These are phyloP conservation scores for Syrrhaptes paradoxus DNA, from an alignment of 2,113 vertebrate species.

Conservation along the genomic window DNA sequence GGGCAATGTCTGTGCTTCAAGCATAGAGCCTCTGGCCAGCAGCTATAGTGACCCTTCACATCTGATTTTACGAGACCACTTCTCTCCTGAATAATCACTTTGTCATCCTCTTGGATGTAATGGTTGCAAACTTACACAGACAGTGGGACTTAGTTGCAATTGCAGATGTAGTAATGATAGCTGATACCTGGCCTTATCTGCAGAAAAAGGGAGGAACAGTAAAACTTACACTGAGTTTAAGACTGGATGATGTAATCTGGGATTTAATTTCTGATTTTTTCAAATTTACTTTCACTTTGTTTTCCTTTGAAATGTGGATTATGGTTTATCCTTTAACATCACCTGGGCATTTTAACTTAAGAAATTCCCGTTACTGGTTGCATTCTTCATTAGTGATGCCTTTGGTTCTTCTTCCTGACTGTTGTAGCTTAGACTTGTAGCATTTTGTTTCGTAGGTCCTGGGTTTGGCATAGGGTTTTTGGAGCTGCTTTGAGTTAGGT, in stretches of 20 bases:
- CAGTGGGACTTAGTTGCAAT: background rate
- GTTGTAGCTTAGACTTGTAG: background rate
- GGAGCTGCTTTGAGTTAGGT: background rate
- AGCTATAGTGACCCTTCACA: background rate
- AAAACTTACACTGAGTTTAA: background rate
- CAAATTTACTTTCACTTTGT: background rate
- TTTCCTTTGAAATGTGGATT: background rate
- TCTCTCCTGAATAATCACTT: background rate
- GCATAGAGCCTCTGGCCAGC: background rate
- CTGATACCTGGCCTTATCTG: background rate
- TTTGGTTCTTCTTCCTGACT: background rate
- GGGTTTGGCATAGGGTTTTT: background rate
- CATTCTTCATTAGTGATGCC: background rate
- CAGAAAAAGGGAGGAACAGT: background rate
- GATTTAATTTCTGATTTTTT: background rate
- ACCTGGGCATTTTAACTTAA: background rate
- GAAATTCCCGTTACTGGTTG: background rate
- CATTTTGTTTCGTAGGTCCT: background rate
- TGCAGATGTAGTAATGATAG: background rate
- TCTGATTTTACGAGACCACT: background rate
- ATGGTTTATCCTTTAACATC: background rate
- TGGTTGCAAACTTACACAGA: background rate
- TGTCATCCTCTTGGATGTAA: background rate
- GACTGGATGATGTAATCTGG: background rate
- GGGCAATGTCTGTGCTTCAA: background rate